Evolutionary conservation across 1,140 invertebrate species (phyloP).

Genomic region (Brachionus koreanus): DNA sequence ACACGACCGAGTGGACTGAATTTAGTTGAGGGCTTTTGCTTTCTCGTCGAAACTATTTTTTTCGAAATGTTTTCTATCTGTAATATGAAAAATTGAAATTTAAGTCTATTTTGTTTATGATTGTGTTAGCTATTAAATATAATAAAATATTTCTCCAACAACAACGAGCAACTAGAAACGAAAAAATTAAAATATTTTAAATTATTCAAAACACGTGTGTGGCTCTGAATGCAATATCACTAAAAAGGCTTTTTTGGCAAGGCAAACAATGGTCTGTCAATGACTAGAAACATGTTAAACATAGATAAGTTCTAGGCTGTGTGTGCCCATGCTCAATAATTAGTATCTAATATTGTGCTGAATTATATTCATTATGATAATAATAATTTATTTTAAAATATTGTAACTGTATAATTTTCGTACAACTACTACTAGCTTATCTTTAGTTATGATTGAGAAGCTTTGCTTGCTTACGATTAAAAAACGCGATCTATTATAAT

Average conservation of each 20-base stretch:
- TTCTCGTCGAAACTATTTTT: neutral
- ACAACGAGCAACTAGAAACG: neutral
- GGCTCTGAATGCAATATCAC: neutral
- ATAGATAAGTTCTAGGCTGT: neutral
- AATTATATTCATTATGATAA: neutral
- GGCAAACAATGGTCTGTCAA: neutral
- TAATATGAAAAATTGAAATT: neutral
- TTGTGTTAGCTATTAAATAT: neutral
- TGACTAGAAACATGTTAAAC: neutral
- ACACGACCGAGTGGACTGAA: neutral
- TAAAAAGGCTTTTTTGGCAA: neutral
- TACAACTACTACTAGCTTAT: neutral
- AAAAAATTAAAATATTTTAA: neutral
- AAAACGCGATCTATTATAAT: neutral
- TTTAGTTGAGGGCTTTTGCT: neutral
- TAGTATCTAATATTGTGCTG: neutral
- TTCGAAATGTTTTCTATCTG: neutral
- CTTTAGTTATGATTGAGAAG: neutral
- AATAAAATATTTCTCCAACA: conserved; percentile 1
- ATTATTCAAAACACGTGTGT: neutral
- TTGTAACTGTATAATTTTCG: neutral
- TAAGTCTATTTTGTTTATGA: conserved; percentile 1
- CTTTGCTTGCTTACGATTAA: neutral
- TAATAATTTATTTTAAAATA: neutral
- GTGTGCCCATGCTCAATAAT: neutral